Base-by-base conservation (phyloP, 2,113 vertebrate species). In the Mixornis gularis region DNA sequence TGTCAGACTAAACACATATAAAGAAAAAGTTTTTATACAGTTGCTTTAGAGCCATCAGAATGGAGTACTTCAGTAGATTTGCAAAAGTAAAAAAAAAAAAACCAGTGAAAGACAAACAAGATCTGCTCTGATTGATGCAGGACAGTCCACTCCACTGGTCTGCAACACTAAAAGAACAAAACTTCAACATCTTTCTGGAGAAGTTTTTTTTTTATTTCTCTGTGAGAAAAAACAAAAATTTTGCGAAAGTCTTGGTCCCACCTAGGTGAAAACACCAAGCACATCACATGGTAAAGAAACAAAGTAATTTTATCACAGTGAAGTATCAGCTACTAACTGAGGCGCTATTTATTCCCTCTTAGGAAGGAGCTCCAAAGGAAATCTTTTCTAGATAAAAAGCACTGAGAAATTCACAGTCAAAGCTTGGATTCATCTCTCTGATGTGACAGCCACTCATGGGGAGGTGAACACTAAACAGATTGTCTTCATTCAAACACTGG, bases 381-480 rank as follows among this genome's bases (percentile, higher is more conserved):
- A 78, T 55, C 26, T 51, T 44, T 32, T 32, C 62, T 79, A 72
- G 17, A 81, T 48, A 52, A 52, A 43, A 83, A 71, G 36, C 52
- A 86, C 7, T 68, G 58, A 90, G 13, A 91, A 93, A 94, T 60
- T 85, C 81, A 80, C 38, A 90, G 86, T 53, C 68, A 92, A 88
- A 84, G 44, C 66, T 62, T 94, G 81, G 87, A 94, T 79, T 58
- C 48, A 74, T 85, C 66, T 90, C 12, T 7, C 38, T 87, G 81
- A 93, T 87, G 81, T 94, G 95, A 95, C 91, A 96, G 80, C 14
- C 86, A 78, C 59, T 80, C 43, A 46, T 4, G 10, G 30, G 48
- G 77, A 95, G 89, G 77, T 86, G 87, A 96, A 68, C 94, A 60
- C 48, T 56, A 92, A 95, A 92, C 95, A 95, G 91, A 93, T 89